Evolutionary conservation across 2,113 vertebrate species (phyloP).

Genomic region (Pterocles burchelli): DNA sequence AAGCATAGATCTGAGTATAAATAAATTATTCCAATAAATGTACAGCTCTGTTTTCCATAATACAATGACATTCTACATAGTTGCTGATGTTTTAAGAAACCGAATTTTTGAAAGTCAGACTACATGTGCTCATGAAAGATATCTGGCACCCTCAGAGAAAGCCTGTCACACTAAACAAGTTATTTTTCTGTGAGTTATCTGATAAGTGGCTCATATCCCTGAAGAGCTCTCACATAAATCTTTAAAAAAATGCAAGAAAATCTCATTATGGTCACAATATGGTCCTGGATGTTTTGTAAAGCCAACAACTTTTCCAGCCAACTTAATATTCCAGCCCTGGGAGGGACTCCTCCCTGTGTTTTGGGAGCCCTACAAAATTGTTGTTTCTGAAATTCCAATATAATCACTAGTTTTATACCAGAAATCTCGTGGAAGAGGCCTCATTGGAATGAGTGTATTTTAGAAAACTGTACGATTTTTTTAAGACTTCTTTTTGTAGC

Average conservation of each 20-base stretch:
- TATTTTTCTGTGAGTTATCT: constrained; percentile 25
- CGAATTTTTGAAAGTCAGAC: neutral
- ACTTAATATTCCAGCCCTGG: constrained; percentile 33
- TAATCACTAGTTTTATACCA: constrained; percentile 55
- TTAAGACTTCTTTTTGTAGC: constrained; percentile 6
- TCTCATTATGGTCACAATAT: neutral
- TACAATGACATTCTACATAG: neutral
- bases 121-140: neutral
- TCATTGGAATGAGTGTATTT: constrained; percentile 25
- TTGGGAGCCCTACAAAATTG: constrained; percentile 24
- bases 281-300: constrained; percentile 24
- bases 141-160: constrained; percentile 15
- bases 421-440: constrained; percentile 44
- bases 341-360: constrained; percentile 52
- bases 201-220: neutral
- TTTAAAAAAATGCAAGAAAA: constrained; percentile 45
- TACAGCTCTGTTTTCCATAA: neutral
- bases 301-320: constrained; percentile 32
- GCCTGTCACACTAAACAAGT: constrained; percentile 24
- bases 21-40: neutral
- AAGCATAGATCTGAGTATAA: neutral
- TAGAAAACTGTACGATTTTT: neutral
- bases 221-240: constrained; percentile 42
- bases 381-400: constrained; percentile 50
- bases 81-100: neutral